Evolutionary conservation across 2,113 vertebrate species (phyloP), one percentile per base, ranked within the genome.

Genomic region (Engystomops pustulosus): DNA sequence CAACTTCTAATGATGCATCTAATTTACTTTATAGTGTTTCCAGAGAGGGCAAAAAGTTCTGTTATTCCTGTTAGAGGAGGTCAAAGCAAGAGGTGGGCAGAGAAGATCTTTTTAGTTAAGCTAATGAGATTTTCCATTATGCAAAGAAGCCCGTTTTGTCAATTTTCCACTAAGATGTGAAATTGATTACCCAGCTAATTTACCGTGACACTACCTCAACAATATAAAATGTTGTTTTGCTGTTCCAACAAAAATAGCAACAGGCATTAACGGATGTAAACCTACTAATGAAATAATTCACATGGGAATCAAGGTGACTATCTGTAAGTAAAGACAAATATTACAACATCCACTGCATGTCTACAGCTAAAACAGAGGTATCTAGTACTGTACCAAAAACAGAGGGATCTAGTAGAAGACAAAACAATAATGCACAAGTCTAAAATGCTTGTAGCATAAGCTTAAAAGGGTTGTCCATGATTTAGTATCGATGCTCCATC

Each of bases 71-170:
- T 36, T 32, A 65, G 15, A 32, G 60, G 17, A 34, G 30, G 60
- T 65, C 30, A 65, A 65, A 65, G 15, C 60, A 65, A 30, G 30
- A 65, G 62, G 62, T 10, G 17, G 30, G 7, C 15, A 67, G 30
- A 20, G 32, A 17, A 67, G 17, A 67, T 17, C 17, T 67, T 65
- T 30, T 32, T 36, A 36, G 62, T 25, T 12, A 45, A 44, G 34
- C 69, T 71, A 45, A 71, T 71, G 41, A 44, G 38, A 44, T 71
- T 71, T 71, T 38, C 25, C 69, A 71, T 71, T 71, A 71, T 71
- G 36, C 69, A 44, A 41, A 71, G 9, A 10, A 45, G 11, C 23
- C n/a, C 25, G 38, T 69, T 69, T 17, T 69, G 20, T 71, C 17
- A 14, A 71, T 45, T 44, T 71, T 45, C 20, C 14, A 71, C n/a